phyloP scores from a whole-genome alignment of 2,797 vertebrate genomes.

The Myotis planiceps region DNA sequence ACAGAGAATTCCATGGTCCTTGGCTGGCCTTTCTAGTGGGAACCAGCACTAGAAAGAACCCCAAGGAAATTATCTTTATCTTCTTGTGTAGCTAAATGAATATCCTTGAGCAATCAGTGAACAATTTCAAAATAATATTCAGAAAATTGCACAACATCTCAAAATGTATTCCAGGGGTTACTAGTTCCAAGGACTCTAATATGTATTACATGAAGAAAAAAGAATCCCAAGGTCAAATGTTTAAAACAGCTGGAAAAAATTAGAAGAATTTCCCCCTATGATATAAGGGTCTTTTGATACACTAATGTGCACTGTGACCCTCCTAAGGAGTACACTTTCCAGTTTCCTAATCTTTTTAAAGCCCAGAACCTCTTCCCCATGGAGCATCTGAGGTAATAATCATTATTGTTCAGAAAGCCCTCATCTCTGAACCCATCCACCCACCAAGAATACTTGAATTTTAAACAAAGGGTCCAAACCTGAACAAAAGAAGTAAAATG shows the following conservation, averaged over 20 bases:
- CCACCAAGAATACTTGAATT: not conserved
- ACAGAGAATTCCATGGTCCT: not conserved
- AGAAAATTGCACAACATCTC: not conserved
- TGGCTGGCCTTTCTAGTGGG: not conserved
- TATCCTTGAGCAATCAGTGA: not conserved
- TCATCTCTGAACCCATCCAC: not conserved
- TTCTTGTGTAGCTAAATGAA: not conserved
- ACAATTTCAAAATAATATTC: not conserved
- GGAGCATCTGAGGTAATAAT: not conserved
- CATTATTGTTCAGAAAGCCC: not conserved
- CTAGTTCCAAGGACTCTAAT: not conserved
- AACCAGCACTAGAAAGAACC: not conserved
- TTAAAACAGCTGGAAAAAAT: not conserved
- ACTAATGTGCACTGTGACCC: not conserved
- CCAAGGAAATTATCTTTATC: not conserved
- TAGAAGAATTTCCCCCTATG: not conserved
- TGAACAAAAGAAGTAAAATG: not conserved
- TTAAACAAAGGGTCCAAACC: conserved; percentile 20
- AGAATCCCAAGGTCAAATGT: not conserved
- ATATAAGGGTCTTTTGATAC: not conserved
- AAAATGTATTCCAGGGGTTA: not conserved
- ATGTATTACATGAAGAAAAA: not conserved
- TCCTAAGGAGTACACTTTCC: not conserved
- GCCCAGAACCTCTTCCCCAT: not conserved
- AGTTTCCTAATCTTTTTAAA: not conserved